Conservation (phyloP, 2,113 vertebrate species). For the Carassius gibelio region DNA sequence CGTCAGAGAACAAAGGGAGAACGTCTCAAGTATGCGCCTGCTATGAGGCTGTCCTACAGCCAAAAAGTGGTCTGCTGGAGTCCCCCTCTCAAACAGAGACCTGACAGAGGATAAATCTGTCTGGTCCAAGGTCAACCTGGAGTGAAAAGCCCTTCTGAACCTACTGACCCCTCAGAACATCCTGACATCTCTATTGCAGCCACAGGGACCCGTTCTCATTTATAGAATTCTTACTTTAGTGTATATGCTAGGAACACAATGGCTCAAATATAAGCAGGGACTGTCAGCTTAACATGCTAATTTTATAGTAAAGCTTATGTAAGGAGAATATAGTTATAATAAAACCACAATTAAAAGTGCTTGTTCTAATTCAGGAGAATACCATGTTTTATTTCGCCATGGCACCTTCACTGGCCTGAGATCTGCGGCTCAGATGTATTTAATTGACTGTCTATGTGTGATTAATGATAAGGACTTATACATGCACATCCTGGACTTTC, state of each 20-base stretch:
- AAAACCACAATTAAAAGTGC: neutral
- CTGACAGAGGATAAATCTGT: conserved; percentile 76
- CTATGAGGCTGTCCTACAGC: conserved; percentile 63
- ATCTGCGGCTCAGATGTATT: conserved; percentile 65
- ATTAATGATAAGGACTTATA: conserved; percentile 81
- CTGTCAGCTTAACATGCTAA: neutral
- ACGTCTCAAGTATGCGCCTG: conserved; percentile 65
- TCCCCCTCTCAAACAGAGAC: conserved; percentile 39
- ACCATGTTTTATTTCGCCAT: conserved; percentile 17
- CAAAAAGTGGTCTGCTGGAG: conserved; percentile 46
- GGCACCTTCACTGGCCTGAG: conserved; percentile 41
- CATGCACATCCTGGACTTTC: conserved; percentile 82
- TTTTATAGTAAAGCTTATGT: neutral
- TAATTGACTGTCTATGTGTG: conserved; percentile 78
- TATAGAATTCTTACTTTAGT: neutral
- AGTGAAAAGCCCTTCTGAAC: conserved; percentile 73
- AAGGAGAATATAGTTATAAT: neutral
- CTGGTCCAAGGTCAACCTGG: conserved; percentile 78
- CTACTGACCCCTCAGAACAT: conserved; percentile 64
- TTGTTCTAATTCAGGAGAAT: neutral
- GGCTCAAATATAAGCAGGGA: neutral
- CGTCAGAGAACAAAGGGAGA: conserved; percentile 51
- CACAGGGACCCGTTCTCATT: conserved; percentile 49
- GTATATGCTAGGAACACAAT: neutral
- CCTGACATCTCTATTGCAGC: conserved; percentile 77